Base-by-base conservation (phyloP, 2,113 vertebrate species). In the Bufo gargarizans region DNA sequence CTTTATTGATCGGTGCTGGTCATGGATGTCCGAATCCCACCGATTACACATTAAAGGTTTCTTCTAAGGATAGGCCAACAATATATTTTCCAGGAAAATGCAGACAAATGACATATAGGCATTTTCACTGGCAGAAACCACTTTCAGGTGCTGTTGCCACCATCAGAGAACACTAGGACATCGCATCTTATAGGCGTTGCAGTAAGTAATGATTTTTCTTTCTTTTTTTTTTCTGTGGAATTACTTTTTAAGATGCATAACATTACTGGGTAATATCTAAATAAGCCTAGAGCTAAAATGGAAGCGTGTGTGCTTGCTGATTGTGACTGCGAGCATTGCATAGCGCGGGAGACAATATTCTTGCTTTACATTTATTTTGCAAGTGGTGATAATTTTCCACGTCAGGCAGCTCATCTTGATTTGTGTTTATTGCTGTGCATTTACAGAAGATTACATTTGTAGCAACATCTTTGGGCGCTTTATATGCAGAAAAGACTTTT, bases 391-490 rank as follows among this genome's bases (percentile, higher is more conserved):
- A 71, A 69, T 22, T 83, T 22, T 13, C 11, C 5, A 9, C 55
- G 45, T 14, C 0, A 33, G 33, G 61, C 49, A 4, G 47, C 45
- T 53, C 82, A 17, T 67, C 65, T 22, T 69, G 82, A 83, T 83
- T 83, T 69, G 82, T 83, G 63, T 69, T 71, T 53, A 69, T 67
- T 83, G 59, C 63, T 9, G 19, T 53, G 33, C 82, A 67, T 53
- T 69, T 69, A 7, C 45, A 19, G 81, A 67, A 67, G 45, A 83
- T 83, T 83, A 83, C 47, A 83, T 83, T 83, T 82, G 45, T 13
- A 67, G 61, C 19, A 83, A 67, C 33, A 16, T 83, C 63, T 53
- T 12, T 53, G 61, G 33, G 61, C 14, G 45, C 6, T 22, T 53
- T 12, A 58, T 58, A 58, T 58, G 56, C 13, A 58, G 11, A 58